Evolutionary conservation across 2,888 invertebrate species (phyloP), one percentile per base, ranked within the genome.

Genomic region (Chloroclystis v-ata): DNA sequence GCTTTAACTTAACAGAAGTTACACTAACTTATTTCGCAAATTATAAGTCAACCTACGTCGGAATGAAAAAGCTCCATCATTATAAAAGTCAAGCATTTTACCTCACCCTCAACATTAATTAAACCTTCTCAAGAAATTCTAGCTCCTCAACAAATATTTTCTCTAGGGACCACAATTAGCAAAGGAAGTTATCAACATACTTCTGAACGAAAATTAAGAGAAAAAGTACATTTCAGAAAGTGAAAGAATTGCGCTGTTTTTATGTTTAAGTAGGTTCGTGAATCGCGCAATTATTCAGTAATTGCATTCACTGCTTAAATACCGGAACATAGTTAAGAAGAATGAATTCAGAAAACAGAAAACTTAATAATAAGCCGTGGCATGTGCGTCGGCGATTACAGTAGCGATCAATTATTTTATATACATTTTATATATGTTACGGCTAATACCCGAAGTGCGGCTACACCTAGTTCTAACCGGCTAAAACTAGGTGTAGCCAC

Each of bases 201-300:
- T 32, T 47, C 38, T 35, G n/a, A 20, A 24, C n/a, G 10, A 8
- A 35, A 35, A 35, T 35, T 35, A 35, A 35, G 20, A 11, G 20
- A 20, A 35, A 35, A 2, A 10, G 14, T 14, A 35, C 10, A 35
- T 35, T 35, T 35, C 10, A 24, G n/a, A 11, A 20, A 20, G 32
- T 43, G 26, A 16, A 45, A 32, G 41, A 45, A 42, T 45, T 33
- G 33, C 32, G 38, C 38, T 29, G 38, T 29, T 43, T 43, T 47
- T 25, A 42, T 24, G 26, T 32, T 44, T 16, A 25, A 28, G 28
- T 41, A 40, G n/a, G n/a, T n/a, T n/a, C 44, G 59, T 46, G 47
- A 55, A 50, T 56, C 57, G 55, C 47, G 62, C 58, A 65, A 67
- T 65, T 63, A 63, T 49, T 6, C 20, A 35, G 20, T n/a, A n/a